Evolutionary conservation across 1,140 invertebrate species (phyloP).

Genomic region (Zaprionus lachaisei): DNA sequence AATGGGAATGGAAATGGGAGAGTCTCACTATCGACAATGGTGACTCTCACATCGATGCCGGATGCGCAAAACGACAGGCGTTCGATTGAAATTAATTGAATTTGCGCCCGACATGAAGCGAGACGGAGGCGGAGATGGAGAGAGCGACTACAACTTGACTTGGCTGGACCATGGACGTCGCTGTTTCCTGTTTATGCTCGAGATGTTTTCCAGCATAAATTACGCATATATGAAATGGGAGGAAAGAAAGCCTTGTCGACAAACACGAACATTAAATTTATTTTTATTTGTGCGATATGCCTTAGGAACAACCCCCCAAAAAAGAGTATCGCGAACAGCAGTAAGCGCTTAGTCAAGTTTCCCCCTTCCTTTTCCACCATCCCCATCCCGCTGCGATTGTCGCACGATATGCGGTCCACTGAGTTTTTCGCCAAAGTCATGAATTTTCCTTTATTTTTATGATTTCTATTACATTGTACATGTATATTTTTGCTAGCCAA

Average conservation of each 20-base stretch:
- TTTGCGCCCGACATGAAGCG: conserved; percentile 61
- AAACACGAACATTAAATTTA: conserved; percentile 83
- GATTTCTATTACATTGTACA: conserved; percentile 64
- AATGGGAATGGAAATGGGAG: background rate
- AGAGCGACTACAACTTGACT: conserved; percentile 51
- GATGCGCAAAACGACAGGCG: conserved; percentile 80
- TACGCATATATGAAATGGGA: conserved; percentile 73
- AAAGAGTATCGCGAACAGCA: conserved; percentile 47
- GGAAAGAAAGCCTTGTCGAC: conserved; percentile 32
- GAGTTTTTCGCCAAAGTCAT: conserved; percentile 72
- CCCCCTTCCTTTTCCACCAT: conserved; percentile 14
- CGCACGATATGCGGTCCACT: conserved; percentile 72
- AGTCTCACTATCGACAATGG: conserved; percentile 5
- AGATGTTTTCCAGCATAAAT: conserved; percentile 79
- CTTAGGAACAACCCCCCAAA: conserved; percentile 57
- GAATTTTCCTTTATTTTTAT: conserved; percentile 79
- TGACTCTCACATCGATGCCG: conserved; percentile 60
- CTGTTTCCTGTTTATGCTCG: conserved; percentile 78
- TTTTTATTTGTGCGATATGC: conserved; percentile 64
- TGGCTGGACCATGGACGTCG: conserved; percentile 53
- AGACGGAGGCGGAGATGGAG: background rate
- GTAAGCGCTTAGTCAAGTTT: conserved; percentile 52
- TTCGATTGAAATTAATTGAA: conserved; percentile 85
- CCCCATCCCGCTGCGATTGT: conserved; percentile 26
- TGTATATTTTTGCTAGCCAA: conserved; percentile 56